Evolutionary conservation across 2,797 vertebrate genomes (phyloP).

Genomic region (Parambassis ranga): DNA sequence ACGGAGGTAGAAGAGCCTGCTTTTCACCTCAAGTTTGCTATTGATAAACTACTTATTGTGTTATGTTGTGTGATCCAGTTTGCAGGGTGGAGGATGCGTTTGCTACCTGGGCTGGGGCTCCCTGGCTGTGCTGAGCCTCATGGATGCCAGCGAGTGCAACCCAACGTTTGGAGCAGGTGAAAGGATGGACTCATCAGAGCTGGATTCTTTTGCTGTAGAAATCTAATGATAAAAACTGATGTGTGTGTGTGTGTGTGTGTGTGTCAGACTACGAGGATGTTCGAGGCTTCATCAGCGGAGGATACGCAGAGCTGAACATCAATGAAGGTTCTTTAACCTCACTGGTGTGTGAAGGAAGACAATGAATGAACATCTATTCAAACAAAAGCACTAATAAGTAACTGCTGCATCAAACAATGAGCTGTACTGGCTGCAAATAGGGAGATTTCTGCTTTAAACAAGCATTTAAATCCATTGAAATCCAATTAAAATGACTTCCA

Average conservation of each 20-base stretch:
- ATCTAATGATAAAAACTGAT: not conserved
- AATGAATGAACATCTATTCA: not conserved
- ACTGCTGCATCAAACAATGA: not conserved
- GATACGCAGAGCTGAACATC: constrained; percentile 78
- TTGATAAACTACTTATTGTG: no score
- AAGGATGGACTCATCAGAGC: not conserved
- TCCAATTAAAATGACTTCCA: constrained; percentile 43
- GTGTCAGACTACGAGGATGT: constrained; percentile 77
- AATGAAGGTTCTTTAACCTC: constrained; percentile 76
- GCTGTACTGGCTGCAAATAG: not conserved
- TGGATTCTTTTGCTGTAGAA: no score
- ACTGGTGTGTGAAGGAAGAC: constrained; percentile 61
- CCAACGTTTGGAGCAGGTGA: constrained; percentile 84
- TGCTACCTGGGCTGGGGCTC: constrained; percentile 83
- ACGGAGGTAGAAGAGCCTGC: constrained; percentile 65
- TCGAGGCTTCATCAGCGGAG: constrained; percentile 79
- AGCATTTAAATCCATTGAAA: constrained; percentile 39
- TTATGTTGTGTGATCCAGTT: constrained; percentile 68
- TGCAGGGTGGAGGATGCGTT: constrained; percentile 69
- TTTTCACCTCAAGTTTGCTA: no score
- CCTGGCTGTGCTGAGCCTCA: constrained; percentile 77
- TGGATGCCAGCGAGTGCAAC: constrained; percentile 82
- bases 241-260: constrained; percentile 3
- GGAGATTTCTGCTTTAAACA: not conserved
- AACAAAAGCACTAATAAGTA: not conserved